phyloP scores from a whole-genome alignment of 53 echinoderm and acorn worm genomes.

The Henricia sp. region DNA sequence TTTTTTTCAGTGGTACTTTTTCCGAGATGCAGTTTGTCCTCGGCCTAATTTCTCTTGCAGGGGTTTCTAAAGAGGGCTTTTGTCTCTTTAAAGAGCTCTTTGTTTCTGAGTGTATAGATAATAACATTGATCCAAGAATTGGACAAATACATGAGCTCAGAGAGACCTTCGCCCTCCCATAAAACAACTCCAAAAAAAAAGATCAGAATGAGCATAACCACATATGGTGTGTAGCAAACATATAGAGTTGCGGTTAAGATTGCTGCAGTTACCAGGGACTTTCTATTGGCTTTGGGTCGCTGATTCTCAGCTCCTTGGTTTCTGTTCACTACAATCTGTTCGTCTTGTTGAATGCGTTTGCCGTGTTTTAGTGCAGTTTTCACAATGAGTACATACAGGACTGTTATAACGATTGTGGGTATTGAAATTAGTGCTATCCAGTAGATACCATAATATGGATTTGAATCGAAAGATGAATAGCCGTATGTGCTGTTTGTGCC shows the following conservation, averaged over 20 bases:
- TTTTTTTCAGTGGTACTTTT: not conserved
- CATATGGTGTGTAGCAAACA: not conserved
- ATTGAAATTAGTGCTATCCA: not conserved
- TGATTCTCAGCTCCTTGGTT: not conserved
- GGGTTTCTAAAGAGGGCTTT: conserved; percentile 1
- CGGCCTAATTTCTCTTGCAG: not conserved
- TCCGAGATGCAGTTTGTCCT: not conserved
- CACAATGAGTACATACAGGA: conserved; percentile 5
- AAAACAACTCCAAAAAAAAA: not conserved
- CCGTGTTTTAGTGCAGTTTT: not conserved
- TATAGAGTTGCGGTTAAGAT: not conserved
- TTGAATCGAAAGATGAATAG: too few species aligned
- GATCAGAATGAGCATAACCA: not conserved
- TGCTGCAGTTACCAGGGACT: not conserved
- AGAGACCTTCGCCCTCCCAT: not conserved
- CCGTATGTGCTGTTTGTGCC: too few species aligned
- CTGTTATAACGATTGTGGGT: conserved; percentile 1
- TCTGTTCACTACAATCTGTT: not conserved
- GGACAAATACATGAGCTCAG: not conserved
- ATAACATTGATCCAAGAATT: conserved; percentile 40
- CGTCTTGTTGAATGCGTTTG: conserved; percentile 2
- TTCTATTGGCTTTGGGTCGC: not conserved
- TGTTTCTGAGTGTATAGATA: conserved; percentile 30
- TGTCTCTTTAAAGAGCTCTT: conserved; percentile 19
- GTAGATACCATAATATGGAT: too few species aligned